Conservation (phyloP, 2,888 invertebrate genomes). For the Drosophila leonis region DNA sequence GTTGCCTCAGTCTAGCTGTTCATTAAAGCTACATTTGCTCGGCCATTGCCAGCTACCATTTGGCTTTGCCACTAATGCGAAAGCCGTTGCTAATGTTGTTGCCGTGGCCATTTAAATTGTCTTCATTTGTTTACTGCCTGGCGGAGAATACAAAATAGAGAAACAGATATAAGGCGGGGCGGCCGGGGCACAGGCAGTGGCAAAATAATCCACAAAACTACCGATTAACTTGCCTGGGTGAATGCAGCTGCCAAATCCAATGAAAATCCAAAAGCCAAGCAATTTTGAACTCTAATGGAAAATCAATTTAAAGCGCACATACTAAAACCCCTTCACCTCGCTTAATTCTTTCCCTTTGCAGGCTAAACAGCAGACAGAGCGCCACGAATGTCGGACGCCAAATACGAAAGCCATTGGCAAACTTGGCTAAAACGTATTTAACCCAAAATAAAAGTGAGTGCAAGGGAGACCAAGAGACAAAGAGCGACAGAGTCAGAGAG, state of each 20-base stretch:
- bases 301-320: constrained; percentile 77
- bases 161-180: constrained; percentile 14
- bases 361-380: constrained; percentile 63
- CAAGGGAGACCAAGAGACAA: constrained; percentile 6
- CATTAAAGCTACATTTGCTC: constrained; percentile 31
- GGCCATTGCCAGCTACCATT: constrained; percentile 32
- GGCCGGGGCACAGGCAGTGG: constrained; percentile 10
- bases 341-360: constrained; percentile 52
- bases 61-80: constrained; percentile 65
- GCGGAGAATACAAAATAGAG: constrained; percentile 51
- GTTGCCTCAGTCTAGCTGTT: neutral
- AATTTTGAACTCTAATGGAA: constrained; percentile 81
- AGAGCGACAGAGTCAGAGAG: neutral
- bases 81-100: constrained; percentile 57
- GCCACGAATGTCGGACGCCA: constrained; percentile 77
- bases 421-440: constrained; percentile 78
- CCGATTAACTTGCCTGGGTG: constrained; percentile 70
- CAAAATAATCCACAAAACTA: constrained; percentile 68
- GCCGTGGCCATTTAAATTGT: constrained; percentile 77
- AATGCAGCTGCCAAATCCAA: constrained; percentile 77
- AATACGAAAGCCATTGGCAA: constrained; percentile 73
- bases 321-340: constrained; percentile 25
- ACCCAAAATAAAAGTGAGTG: constrained; percentile 55
- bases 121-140: constrained; percentile 76
- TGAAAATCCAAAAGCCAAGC: constrained; percentile 78